These are phyloP conservation scores for Agrotis exclamationis DNA, from an alignment of 2,888 invertebrate genomes.

Conservation along the genomic window DNA sequence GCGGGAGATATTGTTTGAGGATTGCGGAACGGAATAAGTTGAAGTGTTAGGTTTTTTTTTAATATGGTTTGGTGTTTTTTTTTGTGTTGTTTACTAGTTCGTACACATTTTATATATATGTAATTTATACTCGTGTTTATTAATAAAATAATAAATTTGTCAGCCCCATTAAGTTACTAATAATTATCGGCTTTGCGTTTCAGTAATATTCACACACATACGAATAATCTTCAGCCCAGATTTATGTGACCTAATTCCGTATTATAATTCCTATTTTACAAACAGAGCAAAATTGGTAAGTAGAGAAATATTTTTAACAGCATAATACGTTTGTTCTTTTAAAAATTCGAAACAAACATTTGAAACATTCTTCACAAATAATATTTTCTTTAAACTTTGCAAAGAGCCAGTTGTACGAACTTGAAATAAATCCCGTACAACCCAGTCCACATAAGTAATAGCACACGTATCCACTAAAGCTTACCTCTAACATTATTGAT, in stretches of 20 bases:
- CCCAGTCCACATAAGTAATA: constrained; percentile 68
- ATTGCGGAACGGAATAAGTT: neutral
- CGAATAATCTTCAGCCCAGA: too few relatives aligned
- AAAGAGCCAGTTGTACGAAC: neutral
- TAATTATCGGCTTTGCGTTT: too few relatives aligned
- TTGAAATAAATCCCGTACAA: constrained; percentile 42
- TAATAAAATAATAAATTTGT: too few relatives aligned
- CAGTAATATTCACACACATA: too few relatives aligned
- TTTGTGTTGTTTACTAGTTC: too few relatives aligned
- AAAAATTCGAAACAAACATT: neutral
- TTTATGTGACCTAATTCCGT: too few relatives aligned
- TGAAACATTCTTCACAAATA: neutral
- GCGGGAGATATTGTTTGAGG: constrained; percentile 25
- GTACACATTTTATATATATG: too few relatives aligned
- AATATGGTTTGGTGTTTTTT: neutral
- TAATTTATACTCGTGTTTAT: neutral
- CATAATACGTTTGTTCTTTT: neutral
- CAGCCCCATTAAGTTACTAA: too few relatives aligned
- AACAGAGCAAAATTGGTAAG: neutral
- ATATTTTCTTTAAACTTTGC: neutral
- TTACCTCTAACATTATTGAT: constrained; percentile 90
- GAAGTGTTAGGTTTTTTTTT: neutral
- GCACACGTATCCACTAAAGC: constrained; percentile 81
- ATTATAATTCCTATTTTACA: too few relatives aligned
- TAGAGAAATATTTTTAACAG: neutral